Base-by-base conservation (phyloP, 2,113 vertebrate genomes). In the Morone saxatilis region DNA sequence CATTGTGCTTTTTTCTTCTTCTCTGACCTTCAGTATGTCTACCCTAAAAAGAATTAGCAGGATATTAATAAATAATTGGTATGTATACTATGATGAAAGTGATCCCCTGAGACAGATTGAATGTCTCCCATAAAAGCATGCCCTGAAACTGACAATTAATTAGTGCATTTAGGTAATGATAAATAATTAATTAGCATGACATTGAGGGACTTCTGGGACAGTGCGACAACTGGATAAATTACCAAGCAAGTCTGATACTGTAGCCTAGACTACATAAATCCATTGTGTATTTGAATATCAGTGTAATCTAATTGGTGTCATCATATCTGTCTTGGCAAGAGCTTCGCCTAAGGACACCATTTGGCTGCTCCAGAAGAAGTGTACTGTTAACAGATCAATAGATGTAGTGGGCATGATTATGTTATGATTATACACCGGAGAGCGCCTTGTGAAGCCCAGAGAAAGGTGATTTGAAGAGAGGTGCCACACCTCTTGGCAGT, bases 1-100 rank as follows among this genome's bases (percentile, higher is more conserved):
- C 84, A 88, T 72, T 38, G 22, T 43, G 63, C 38, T 47, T 84
- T 84, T 90, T 77, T 77, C 70, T 78, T 81, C 75, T 69, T 84
- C 71, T 70, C 47, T 94, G 91, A 96, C 94, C 94, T 94, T 94
- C 93, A 92, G 80, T 59, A 6, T 72, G 59, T 88, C 72, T 84
- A 76, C 77, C 89, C 78, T 73, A 80, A 78, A 84, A 51, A 86
- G 81, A 92, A 89, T 91, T 81, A 94, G 69, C 79, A n/a, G 77
- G 70, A 90, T 86, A 85, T 89, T 88, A 91, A 86, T 78, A 90
- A 89, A 90, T 93, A 87, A 87, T 84, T 74, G 68, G 54, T 78
- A 79, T 73, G 77, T 87, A 85, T 90, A 76, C 51, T 48, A 67
- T 67, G 73, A 89, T 89, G 78, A 92, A 90, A 93, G 88, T 43